phyloP scores from a whole-genome alignment of 2,797 vertebrate species.

The Percopsis omiscomaycus region DNA sequence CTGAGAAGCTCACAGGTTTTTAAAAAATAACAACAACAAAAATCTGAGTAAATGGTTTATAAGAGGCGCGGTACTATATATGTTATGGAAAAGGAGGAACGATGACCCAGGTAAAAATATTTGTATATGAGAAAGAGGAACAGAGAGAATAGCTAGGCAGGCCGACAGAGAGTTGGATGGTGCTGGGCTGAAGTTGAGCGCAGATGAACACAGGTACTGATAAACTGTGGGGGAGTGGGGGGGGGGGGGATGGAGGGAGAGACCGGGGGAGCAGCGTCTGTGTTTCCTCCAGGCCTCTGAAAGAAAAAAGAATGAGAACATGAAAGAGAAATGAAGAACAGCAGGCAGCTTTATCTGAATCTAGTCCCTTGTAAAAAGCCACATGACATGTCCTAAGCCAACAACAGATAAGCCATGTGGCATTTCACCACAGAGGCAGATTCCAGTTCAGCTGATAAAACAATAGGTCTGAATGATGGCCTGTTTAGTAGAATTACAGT shows the following conservation, averaged over 20 bases:
- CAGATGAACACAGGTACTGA: constrained; percentile 33
- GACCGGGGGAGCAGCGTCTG: constrained; percentile 54
- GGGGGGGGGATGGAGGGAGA: constrained; percentile 46
- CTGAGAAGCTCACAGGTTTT: too few relatives aligned
- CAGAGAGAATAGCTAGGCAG: too few relatives aligned
- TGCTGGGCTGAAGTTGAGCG: constrained; percentile 22
- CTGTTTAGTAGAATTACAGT: constrained; percentile 15
- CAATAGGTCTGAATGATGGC: constrained; percentile 33
- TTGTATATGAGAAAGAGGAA: too few relatives aligned
- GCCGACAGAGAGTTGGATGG: constrained; percentile 6
- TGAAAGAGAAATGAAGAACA: constrained; percentile 58
- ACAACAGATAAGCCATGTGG: constrained; percentile 59
- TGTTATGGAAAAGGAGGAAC: too few relatives aligned
- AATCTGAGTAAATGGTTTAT: too few relatives aligned
- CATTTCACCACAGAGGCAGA: constrained; percentile 52
- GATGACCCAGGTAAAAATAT: too few relatives aligned
- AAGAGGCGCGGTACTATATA: too few relatives aligned
- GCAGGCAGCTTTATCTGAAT: constrained; percentile 57
- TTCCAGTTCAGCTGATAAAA: constrained; percentile 54
- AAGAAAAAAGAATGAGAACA: constrained; percentile 45
- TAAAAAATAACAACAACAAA: too few relatives aligned
- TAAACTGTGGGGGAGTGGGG: constrained; percentile 39
- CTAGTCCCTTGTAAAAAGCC: constrained; percentile 48
- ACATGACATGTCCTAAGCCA: constrained; percentile 49
- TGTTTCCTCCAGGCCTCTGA: constrained; percentile 57